These are phyloP conservation scores for Probosciger aterrimus DNA, from an alignment of 2,113 vertebrate species.

Conservation along the genomic window DNA sequence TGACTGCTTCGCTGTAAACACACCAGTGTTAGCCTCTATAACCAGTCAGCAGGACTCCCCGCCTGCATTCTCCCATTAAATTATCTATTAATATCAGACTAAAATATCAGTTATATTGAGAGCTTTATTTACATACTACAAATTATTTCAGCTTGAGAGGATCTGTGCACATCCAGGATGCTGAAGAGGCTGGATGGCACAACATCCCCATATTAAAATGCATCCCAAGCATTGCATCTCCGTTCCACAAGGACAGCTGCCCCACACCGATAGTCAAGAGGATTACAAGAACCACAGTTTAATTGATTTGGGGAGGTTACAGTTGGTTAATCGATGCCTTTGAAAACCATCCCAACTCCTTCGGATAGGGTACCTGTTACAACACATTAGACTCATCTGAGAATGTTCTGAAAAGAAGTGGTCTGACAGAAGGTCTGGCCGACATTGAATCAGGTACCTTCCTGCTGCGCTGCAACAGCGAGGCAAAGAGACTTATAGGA, in stretches of 20 bases:
- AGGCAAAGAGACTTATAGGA: constrained; percentile 78
- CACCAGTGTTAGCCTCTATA: not conserved
- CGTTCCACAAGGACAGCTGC: constrained; percentile 61
- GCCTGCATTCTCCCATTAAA: not conserved
- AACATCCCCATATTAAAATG: constrained; percentile 31
- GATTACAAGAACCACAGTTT: constrained; percentile 67
- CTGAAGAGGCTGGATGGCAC: not conserved
- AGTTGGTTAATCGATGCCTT: constrained; percentile 68
- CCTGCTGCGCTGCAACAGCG: constrained; percentile 88
- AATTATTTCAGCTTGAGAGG: not conserved
- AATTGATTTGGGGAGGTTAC: constrained; percentile 65
- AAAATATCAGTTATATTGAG: not conserved
- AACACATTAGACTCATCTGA: constrained; percentile 95
- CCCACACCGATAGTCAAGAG: constrained; percentile 70
- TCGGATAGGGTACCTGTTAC: constrained; percentile 91
- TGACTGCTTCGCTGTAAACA: not conserved
- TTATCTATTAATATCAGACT: not conserved
- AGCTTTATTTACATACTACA: not conserved
- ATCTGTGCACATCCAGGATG: not conserved
- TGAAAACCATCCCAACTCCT: constrained; percentile 70
- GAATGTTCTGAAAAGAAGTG: constrained; percentile 98
- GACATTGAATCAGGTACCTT: constrained; percentile 77
- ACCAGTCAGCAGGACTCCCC: not conserved
- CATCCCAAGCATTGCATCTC: constrained; percentile 75
- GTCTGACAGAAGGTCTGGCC: constrained; percentile 88